Percentiles rank a stretch among this genome's conserved stretches.
Conservation (phyloP, 2,113 vertebrate species). For the Seriola aureovittata region DNA sequence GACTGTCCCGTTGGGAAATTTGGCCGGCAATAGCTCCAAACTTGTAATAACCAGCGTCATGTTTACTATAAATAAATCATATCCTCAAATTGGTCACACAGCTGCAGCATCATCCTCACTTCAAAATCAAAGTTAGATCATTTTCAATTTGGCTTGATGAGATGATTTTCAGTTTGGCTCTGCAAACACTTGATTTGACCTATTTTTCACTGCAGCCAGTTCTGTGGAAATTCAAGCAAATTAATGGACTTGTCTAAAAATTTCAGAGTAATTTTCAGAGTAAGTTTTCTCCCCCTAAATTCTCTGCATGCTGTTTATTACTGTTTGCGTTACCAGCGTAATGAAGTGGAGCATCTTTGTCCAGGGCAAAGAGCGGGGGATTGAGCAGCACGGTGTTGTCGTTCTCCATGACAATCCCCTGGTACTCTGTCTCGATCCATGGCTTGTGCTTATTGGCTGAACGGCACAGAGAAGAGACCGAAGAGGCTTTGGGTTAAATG, state of each 20-base stretch:
- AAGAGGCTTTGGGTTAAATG: slow-evolving; percentile 73
- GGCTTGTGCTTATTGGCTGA: slow-evolving; percentile 99
- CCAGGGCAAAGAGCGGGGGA: slow-evolving; percentile 95
- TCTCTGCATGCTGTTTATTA: slow-evolving; percentile 1
- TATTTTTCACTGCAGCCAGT: slow-evolving; percentile 40
- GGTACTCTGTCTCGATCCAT: slow-evolving; percentile 98
- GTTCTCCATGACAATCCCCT: slow-evolving; percentile 99
- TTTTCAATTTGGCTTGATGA: slow-evolving; percentile 41
- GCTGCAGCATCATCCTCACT: slow-evolving; percentile 9
- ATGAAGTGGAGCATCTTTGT: slow-evolving; percentile 96
- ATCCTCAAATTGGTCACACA: slow-evolving; percentile 1
- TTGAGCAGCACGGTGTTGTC: slow-evolving; percentile 98
- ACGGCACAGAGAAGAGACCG: slow-evolving; percentile 61
- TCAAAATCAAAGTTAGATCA: slow-evolving; percentile 20
- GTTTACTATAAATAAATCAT: slow-evolving; percentile 43
- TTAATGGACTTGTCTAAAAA: background rate
- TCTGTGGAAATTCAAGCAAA: slow-evolving; percentile 13
- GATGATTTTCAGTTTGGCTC: slow-evolving; percentile 13
- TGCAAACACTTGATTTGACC: slow-evolving; percentile 46
- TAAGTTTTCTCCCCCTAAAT: background rate
- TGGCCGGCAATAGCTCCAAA: slow-evolving; percentile 13
- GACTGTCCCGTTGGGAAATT: slow-evolving; percentile 51
- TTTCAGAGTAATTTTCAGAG: background rate
- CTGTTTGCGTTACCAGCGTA: slow-evolving; percentile 90
- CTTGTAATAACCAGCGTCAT: slow-evolving; percentile 1